phyloP scores from a whole-genome alignment of 1,140 invertebrate species.

The Bombus terrestris region DNA sequence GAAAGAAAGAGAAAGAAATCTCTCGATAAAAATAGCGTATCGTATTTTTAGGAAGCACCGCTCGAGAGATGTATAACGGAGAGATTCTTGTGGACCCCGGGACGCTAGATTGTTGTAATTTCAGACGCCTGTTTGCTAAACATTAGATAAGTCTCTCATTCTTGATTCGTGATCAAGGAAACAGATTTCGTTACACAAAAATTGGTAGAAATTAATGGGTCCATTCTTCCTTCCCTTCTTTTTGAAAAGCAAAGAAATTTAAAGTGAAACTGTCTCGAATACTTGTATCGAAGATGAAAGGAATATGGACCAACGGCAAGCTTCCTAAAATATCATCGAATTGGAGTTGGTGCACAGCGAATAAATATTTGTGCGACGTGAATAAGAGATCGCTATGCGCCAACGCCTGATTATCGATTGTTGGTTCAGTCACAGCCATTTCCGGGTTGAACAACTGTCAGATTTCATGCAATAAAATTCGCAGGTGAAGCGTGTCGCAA shows the following conservation, averaged over 20 bases:
- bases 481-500: not conserved
- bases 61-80: constrained; percentile 35
- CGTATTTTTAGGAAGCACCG: constrained; percentile 67
- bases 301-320: constrained; percentile 26
- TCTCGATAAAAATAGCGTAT: constrained; percentile 66
- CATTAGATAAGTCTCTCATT: not conserved
- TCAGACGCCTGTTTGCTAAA: constrained; percentile 16
- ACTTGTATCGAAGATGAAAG: constrained; percentile 1
- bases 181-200: not conserved
- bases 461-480: constrained; percentile 37
- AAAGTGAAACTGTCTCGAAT: not conserved
- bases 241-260: not conserved
- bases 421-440: constrained; percentile 40
- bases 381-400: constrained; percentile 36
- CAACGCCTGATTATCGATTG: constrained; percentile 58
- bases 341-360: constrained; percentile 44
- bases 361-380: constrained; percentile 57
- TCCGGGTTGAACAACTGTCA: constrained; percentile 36
- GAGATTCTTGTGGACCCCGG: constrained; percentile 21
- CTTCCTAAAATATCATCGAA: constrained; percentile 48
- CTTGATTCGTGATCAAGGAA: not conserved
- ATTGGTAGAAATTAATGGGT: not conserved
- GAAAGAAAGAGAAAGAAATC: constrained; percentile 21
- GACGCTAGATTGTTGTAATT: constrained; percentile 54
- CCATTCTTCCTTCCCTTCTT: not conserved